Base-by-base conservation (phyloP, 64 coral and sea anemone genomes). In the Montipora sp. region DNA sequence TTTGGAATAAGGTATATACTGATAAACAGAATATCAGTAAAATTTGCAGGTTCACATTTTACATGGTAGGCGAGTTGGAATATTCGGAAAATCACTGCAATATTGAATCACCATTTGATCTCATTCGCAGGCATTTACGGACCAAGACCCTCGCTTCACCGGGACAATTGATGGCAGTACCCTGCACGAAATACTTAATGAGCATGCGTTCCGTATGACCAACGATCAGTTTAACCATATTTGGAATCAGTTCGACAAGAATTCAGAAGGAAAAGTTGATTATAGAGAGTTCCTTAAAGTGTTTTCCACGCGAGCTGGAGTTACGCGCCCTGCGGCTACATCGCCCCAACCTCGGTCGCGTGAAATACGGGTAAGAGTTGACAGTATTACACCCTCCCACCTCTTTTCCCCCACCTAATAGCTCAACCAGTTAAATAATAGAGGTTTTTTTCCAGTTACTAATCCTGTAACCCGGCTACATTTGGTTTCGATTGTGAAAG, bases 131-230 rank as follows among this genome's bases (percentile, higher is more conserved):
- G 92, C 95, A 2, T 94, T 98, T 44, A 98, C 92, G 47, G 95
- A 98, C 22, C 45, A 89, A 19, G 95, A 98, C 79, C 47, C 67
- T 7, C 55, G 83, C 48, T 89, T 84, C 48, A 68, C 77, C 16
- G 95, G 95, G 7, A 98, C 70, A 63, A 63, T 98, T 23, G 84
- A 61, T 79, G 81, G 51, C 21, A 81, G 85, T 5, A 58, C 77
- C 5, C 48, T 98, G 9, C 88, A 93, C 48, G 73, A 78, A 69
- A 86, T 98, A 55, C 89, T 98, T 6, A 79, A 98, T 18, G 87
- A 87, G 36, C 95, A 98, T 87, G 95, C 91, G 18, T 98, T 98
- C 83, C 89, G 95, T 19, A 98, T 98, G 95, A 98, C 90, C 57
- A 90, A 91, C 16, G 92, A 98, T 7, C 95, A 98, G 73, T 98